Base-by-base conservation (phyloP, 2,113 vertebrate genomes). In the Gymnobelideus leadbeateri region DNA sequence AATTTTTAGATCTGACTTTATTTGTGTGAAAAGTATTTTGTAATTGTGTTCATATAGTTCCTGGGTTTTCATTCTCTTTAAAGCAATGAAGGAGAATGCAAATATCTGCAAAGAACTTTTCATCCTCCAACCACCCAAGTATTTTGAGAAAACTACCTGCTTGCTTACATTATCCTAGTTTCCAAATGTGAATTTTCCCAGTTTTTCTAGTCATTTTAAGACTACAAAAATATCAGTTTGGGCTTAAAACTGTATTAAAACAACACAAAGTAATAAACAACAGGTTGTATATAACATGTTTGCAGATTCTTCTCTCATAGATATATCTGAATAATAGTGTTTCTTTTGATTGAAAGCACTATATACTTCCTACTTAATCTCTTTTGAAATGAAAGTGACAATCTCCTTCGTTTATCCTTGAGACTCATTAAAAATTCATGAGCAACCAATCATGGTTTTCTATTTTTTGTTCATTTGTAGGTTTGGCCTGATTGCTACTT, bases 121-220 rank as follows among this genome's bases (percentile, higher is more conserved):
- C 0, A 49, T 91, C 89, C 31, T 14, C 14, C 61, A 3, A 3
- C 12, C 31, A 16, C 14, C 12, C 31, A 68, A 68, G 14, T 37
- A 68, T n/a, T 5, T 95, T 96, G 5, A 89, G 31, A 94, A 91
- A 95, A 2, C 16, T 92, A 12, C 53, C 7, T 89, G 10, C 43
- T 68, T 89, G 10, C 8, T 53, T 93, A 89, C 19, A 26, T 92
- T 84, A 91, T 50, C 95, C 12, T 26, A 46, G 11, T 93, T 51
- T 94, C 94, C 24, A 93, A 89, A 53, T 92, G 46, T 55, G 16
- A 89, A 51, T 25, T 26, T n/a, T n/a, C 23, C 89, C 46, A 68
- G 21, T 6, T 84, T 94, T 47, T 89, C 91, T 49, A 89, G 91
- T 77, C 10, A 89, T 46, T 54, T 53, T 46, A 8, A 5, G 28